Evolutionary conservation across 2,888 invertebrate genomes (phyloP), one percentile per base, ranked within the genome.

Genomic region (Prenolepis imparis): DNA sequence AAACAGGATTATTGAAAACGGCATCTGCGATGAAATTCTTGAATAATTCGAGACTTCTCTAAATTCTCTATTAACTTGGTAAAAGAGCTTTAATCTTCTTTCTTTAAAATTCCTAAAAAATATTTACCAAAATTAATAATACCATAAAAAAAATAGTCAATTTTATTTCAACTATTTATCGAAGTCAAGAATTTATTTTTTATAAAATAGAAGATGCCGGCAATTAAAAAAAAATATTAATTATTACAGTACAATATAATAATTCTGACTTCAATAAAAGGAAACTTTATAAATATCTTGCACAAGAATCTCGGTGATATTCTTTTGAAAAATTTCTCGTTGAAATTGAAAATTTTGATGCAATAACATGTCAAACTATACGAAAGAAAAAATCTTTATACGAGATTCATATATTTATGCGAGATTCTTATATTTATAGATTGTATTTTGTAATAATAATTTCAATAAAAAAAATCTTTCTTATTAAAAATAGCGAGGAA

Each of bases 241-340:
- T 28, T 21, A 9, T 5, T n/a, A 24, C 18, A 41, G 5, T n/a
- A 12, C 1, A 36, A 18, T 11, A 28, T 12, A n/a, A 32, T 36
- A 44, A 74, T 48, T 0, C 12, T 44, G 5, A 66, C 9, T 75
- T 66, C 18, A n/a, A n/a, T 28, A 32, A 59, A 44, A 64, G 52
- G 36, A 57, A 21, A 77, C 41, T 77, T 77, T 41, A 57, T 55
- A 12, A 66, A 68, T 41, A 77, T 28, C 41, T 55, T 28, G 39
- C 67, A 77, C 12, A 36, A 55, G 15, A 77, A 77, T 67, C 67
- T 67, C 77, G 15, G n/a, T 24, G 28, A 55, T 28, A 39, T 24
- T 3, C 24, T 75, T 66, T 57, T 3, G 28, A 68, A 15, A 36
- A 55, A 55, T 67, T 28, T 66, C 6, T 77, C 39, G 9, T 67